Evolutionary conservation across 2,113 vertebrate species (phyloP).

Genomic region (Brachyistius frenatus): DNA sequence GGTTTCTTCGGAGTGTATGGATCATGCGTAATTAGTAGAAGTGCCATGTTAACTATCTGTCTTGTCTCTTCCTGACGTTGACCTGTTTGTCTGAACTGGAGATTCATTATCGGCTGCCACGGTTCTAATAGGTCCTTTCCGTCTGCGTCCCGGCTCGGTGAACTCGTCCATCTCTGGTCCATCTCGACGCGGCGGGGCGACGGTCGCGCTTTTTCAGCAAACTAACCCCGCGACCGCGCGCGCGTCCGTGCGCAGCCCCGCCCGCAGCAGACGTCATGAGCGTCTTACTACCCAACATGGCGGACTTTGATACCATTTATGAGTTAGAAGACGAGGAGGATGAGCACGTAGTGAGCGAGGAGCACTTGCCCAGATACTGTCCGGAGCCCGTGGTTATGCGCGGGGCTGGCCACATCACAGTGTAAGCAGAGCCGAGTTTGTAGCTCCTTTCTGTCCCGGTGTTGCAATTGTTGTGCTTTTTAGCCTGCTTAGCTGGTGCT

Average conservation of each 20-base stretch:
- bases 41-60: conserved; percentile 11
- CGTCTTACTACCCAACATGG: conserved; percentile 96
- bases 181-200: too few species aligned
- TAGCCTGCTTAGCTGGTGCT: conserved; percentile 61
- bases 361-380: conserved; percentile 90
- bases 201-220: too few species aligned
- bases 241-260: conserved; percentile 40
- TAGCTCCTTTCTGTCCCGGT: conserved; percentile 1
- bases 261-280: conserved; percentile 88
- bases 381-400: conserved; percentile 96
- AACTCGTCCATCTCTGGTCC: too few species aligned
- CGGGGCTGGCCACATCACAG: conserved; percentile 97
- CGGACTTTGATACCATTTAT: conserved; percentile 99
- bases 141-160: too few species aligned
- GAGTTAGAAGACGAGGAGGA: conserved; percentile 96
- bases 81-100: not conserved
- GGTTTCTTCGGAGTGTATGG: not conserved
- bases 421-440: conserved; percentile 87
- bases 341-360: conserved; percentile 91
- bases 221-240: too few species aligned
- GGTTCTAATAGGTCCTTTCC: not conserved
- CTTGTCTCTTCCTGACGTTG: not conserved
- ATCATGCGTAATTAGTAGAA: not conserved
- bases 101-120: not conserved
- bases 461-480: conserved; percentile 38